Evolutionary conservation across 1,140 invertebrate genomes (phyloP), one percentile per base, ranked within the genome.

Genomic region (Mercenaria mercenaria): DNA sequence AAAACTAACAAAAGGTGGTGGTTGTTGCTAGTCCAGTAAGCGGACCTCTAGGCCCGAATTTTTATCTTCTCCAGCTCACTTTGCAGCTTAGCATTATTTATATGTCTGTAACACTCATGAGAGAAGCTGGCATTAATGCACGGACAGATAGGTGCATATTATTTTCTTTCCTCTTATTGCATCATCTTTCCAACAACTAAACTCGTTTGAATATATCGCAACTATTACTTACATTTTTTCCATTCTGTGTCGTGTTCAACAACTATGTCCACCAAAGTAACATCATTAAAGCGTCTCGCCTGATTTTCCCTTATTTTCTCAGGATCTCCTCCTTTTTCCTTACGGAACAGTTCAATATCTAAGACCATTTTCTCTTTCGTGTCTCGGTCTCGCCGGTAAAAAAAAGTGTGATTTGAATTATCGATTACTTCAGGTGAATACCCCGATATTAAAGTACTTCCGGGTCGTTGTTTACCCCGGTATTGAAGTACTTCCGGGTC

Each of bases 321-420:
- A 0, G 98, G 98, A 96, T 99, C 97, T 29, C 98, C 98, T 34
- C 99, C 99, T 96, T 99, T 99, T 92, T 99, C 99, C 2, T 97
- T 97, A 61, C 99, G 98, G 95, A 99, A 99, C 72, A 99, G 96
- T 96, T 99, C 99, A 93, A 99, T 97, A 96, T 99, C 99, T n/a
- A 99, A 96, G 72, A 99, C 99, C 99, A 99, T 99, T 86, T 92
- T 96, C 80, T 13, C 11, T 61, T 61, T 61, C 56, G 56, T n/a
- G 8, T 6, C 4, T 61, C 6, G n/a, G 6, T 4, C 56, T 56
- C 61, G 61, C 61, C 61, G 26, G 61, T 8, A 18, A 20, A 56
- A 56, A 56, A 26, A 61, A 67, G n/a, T n/a, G 26, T n/a, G 26
- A 29, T 32, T 67, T 32, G 61, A 67, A 67, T 67, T 32, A 67